Base-by-base conservation (phyloP, 2,888 invertebrate species). In the Calameuta filiformis region DNA sequence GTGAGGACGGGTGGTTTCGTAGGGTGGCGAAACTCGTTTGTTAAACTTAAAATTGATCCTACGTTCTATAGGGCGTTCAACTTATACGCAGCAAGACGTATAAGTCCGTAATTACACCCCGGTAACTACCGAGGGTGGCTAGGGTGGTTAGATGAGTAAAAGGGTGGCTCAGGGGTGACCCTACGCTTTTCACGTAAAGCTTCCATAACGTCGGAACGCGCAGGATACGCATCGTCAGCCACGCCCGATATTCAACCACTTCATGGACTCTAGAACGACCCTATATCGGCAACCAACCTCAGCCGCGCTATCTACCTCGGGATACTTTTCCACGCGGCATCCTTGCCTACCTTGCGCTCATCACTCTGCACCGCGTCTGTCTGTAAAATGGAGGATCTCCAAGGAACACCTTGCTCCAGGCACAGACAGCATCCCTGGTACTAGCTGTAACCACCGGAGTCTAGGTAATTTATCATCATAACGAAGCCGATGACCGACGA, bases 31-130 rank as follows among this genome's bases (percentile, higher is more conserved):
- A 85, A 84, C 85, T 87, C 87, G 82, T 89, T 87, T 88, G 87
- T 87, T 87, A 83, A 88, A 89, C 86, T 89, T 88, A 87, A 88
- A 89, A 88, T 88, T 87, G 87, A 89, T 89, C 88, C 83, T 83
- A 76, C 81, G 75, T 84, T 85, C 82, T 80, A 88, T 81, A 80
- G 76, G 35, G 73, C 68, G 37, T 23, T 73, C 71, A 73, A 77
- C 69, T 79, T 73, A 35, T 76, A 73, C 40, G 31, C 68, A 33
- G 34, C 35, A 68, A 81, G 78, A 82, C 81, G 79, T 80, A 79
- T 79, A 81, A 81, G 82, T 80, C 83, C 79, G 83, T 84, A 84
- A 79, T 81, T 83, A 84, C 82, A 82, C 37, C 35, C n/a, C 23
- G 23, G 74, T 73, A 73, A 73, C 74, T 35, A n/a, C 37, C 74